Conservation (phyloP, 2,113 vertebrate genomes). For the Trichechus manatus region DNA sequence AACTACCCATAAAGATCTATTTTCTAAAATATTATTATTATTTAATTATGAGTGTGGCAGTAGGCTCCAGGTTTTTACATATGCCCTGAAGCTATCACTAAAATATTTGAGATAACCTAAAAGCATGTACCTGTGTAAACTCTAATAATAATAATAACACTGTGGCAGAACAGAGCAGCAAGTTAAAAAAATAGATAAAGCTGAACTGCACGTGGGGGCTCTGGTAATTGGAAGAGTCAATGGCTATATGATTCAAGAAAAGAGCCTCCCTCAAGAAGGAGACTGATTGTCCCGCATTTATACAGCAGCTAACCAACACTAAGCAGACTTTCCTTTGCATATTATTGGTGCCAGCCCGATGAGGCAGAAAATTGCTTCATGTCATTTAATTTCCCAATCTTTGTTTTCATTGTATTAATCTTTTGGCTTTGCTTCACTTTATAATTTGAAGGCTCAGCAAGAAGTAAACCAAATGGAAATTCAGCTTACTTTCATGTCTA, state of each 20-base stretch:
- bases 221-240: constrained; percentile 91
- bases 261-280: constrained; percentile 89
- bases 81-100: constrained; percentile 81
- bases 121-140: constrained; percentile 88
- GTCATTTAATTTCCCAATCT: constrained; percentile 97
- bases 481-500: constrained; percentile 90
- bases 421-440: constrained; percentile 95
- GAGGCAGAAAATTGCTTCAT: constrained; percentile 98
- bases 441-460: constrained; percentile 96
- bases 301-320: constrained; percentile 89
- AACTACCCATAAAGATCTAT: constrained; percentile 79
- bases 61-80: constrained; percentile 77
- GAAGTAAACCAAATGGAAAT: constrained; percentile 93
- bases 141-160: constrained; percentile 85
- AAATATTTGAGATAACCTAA: constrained; percentile 88
- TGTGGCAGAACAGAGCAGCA: constrained; percentile 68
- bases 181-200: constrained; percentile 78
- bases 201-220: constrained; percentile 81
- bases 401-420: constrained; percentile 98
- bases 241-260: constrained; percentile 90
- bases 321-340: constrained; percentile 91
- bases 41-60: constrained; percentile 85
- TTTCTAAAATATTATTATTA: constrained; percentile 87
- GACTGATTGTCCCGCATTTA: constrained; percentile 88
- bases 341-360: constrained; percentile 92